phyloP scores from a whole-genome alignment of 2,888 invertebrate species.

The Plebejus argus region DNA sequence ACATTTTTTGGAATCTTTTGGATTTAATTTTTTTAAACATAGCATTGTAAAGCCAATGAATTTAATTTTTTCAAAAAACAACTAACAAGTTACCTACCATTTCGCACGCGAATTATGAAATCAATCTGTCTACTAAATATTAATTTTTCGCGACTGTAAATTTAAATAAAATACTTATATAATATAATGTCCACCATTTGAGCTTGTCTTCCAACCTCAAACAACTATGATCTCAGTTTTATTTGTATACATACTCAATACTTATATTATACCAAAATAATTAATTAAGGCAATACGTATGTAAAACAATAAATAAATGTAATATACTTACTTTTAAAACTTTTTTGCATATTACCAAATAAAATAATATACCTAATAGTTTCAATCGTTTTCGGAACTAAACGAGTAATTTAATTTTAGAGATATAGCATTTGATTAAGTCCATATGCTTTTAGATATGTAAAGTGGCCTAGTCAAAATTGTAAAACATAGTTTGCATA shows the following conservation, averaged over 20 bases:
- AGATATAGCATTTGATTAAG: slow-evolving; percentile 21
- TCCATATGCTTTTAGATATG: slow-evolving; percentile 27
- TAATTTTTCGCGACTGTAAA: background rate
- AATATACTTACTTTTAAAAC: background rate
- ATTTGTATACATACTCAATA: background rate
- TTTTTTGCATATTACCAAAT: slow-evolving; percentile 19
- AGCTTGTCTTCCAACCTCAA: slow-evolving; percentile 18
- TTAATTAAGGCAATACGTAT: slow-evolving; percentile 16
- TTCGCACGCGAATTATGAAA: background rate
- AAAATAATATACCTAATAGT: background rate
- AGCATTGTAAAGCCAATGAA: background rate
- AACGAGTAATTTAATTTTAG: slow-evolving; percentile 17
- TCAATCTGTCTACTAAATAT: background rate
- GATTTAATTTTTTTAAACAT: too few relatives aligned
- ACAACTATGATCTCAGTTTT: background rate
- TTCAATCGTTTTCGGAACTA: background rate
- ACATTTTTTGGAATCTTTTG: background rate
- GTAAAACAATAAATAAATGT: slow-evolving; percentile 25
- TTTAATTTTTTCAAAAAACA: background rate
- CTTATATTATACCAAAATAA: background rate
- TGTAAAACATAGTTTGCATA: slow-evolving; percentile 53
- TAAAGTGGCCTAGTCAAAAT: slow-evolving; percentile 60
- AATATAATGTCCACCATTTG: background rate
- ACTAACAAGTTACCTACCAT: background rate
- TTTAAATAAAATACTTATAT: too few relatives aligned